Base-by-base conservation (phyloP, 2,797 vertebrate species). In the Leptatherina wallacei region DNA sequence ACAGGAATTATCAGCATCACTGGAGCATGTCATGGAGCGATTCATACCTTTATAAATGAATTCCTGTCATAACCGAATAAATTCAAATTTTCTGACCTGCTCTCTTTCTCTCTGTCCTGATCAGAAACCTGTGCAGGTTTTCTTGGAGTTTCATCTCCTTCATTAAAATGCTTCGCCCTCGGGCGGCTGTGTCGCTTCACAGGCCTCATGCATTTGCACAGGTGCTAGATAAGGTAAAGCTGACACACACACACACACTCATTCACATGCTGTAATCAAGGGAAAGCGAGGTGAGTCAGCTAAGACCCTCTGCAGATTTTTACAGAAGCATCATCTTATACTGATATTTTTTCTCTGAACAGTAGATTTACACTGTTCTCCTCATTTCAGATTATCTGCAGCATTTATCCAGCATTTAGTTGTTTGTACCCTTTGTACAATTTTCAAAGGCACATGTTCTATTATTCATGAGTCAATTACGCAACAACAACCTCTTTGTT, bases 81-180 rank as follows among this genome's bases (percentile, higher is more conserved):
- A n/a, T 20, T 59, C 44, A 51, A 12, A 24, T 59, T 40, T 20
- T 14, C 42, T 58, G 54, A 40, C 61, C 61, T 35, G 35, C 55
- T 59, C 61, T 6, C 32, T 38, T 38, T 42, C 51, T 27, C 22
- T 22, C 65, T 29, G n/a, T 57, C 67, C 73, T 75, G 67, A 83
- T 83, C 78, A 81, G 64, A 61, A 79, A 67, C 32, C 70, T 30
- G 68, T 75, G 77, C 81, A 74, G 76, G 59, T 77, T 62, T 61
- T 27, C 68, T 56, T 49, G 22, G 22, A 36, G 73, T 72, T 86
- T 83, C 76, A 75, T 72, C 81, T 77, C 51, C 76, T 75, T 86
- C 76, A 77, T 77, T 86, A 77, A 84, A 75, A 84, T 70, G 76
- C 62, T 75, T 68, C 4, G 61, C 69, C 80, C 78, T 83, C 63